Conservation (phyloP, 2,113 vertebrate genomes). For the Blennius ocellaris region DNA sequence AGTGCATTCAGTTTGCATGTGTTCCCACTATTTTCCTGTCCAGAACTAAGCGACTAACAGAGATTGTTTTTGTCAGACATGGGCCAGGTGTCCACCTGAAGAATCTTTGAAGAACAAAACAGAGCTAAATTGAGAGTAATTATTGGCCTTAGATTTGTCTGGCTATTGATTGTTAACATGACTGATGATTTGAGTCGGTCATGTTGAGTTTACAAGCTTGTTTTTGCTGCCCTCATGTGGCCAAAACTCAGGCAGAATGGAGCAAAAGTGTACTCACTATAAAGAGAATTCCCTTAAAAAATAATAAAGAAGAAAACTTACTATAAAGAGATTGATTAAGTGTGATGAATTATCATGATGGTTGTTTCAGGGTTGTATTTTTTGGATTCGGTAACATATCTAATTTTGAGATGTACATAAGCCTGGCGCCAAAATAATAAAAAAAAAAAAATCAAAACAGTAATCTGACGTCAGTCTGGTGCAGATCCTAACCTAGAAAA, state of each 20-base stretch:
- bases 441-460: neutral
- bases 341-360: neutral
- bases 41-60: constrained; percentile 2
- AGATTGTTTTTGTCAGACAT: neutral
- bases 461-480: constrained; percentile 64
- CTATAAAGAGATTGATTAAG: neutral
- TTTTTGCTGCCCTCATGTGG: constrained; percentile 23
- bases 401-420: neutral
- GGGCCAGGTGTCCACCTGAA: neutral
- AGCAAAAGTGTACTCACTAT: neutral
- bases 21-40: neutral
- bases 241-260: neutral
- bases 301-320: neutral
- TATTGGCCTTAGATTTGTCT: constrained; percentile 3
- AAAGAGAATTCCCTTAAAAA: neutral
- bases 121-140: constrained; percentile 9
- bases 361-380: no score
- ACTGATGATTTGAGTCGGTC: neutral
- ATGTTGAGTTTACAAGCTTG: neutral
- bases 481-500: constrained; percentile 46
- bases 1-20: neutral
- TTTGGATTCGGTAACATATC: no score
- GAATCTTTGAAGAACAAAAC: constrained; percentile 5
- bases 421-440: constrained; percentile 24
- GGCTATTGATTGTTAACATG: neutral